These are phyloP conservation scores for Lamellibrachia columna DNA, from an alignment of 2,888 invertebrate genomes.

Conservation along the genomic window DNA sequence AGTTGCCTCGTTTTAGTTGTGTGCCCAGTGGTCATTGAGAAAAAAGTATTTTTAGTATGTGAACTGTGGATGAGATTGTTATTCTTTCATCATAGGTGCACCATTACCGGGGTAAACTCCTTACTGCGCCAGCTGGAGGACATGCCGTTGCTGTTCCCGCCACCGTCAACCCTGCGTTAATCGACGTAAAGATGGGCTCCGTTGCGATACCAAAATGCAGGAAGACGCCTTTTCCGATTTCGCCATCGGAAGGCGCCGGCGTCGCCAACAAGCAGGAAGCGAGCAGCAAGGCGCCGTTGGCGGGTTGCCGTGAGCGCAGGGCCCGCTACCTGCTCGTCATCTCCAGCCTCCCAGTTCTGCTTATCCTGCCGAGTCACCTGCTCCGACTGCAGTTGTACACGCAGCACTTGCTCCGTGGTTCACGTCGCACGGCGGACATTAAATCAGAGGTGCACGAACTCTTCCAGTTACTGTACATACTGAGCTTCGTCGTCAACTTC, in stretches of 20 bases:
- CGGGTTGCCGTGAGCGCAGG: slow-evolving; percentile 25
- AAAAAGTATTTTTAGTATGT: too few species aligned
- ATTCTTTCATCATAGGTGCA: slow-evolving; percentile 7
- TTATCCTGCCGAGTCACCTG: slow-evolving; percentile 57
- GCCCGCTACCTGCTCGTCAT: slow-evolving; percentile 52
- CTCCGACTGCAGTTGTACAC: slow-evolving; percentile 39
- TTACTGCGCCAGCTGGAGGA: not conserved
- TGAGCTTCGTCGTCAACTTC: slow-evolving; percentile 42
- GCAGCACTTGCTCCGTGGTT: not conserved
- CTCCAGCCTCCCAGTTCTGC: slow-evolving; percentile 53
- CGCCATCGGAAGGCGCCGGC: not conserved
- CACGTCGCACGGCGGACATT: not conserved
- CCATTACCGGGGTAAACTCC: slow-evolving; percentile 22
- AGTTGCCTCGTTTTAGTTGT: too few species aligned
- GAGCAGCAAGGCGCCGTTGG: not conserved
- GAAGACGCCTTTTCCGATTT: not conserved
- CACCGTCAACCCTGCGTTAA: not conserved
- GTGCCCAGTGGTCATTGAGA: too few species aligned
- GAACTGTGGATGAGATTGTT: too few species aligned
- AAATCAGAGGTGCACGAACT: slow-evolving; percentile 32
- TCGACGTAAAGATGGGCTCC: not conserved
- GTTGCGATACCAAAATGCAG: not conserved
- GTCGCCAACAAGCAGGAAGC: not conserved
- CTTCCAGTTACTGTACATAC: slow-evolving; percentile 37
- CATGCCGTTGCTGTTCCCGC: not conserved